Percentiles rank a stretch among this genome's conserved stretches.
Evolutionary conservation across 2,797 vertebrate species (phyloP).

Genomic region (Peromyscus nudipes): DNA sequence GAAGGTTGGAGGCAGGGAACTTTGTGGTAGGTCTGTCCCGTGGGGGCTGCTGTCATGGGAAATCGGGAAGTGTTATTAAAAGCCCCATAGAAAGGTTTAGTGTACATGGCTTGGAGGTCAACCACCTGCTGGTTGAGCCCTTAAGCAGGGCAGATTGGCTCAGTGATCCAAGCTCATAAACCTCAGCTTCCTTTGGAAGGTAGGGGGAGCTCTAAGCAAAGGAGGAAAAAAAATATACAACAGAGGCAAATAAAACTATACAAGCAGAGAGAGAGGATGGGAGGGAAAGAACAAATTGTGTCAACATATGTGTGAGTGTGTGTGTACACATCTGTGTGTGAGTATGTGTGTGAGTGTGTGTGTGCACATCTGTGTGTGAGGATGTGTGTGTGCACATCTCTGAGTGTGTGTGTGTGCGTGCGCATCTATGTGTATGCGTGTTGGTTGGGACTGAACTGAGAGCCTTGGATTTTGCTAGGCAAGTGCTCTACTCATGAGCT

Average conservation of each 20-base stretch:
- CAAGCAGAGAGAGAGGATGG: background rate
- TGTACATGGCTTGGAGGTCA: background rate
- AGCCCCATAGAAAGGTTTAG: background rate
- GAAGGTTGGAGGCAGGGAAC: background rate
- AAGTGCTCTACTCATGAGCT: background rate
- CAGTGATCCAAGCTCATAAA: background rate
- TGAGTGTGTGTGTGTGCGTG: background rate
- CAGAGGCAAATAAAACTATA: background rate
- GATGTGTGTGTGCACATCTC: background rate
- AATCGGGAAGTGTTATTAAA: background rate
- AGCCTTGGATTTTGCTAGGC: background rate
- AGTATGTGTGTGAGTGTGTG: too few species aligned
- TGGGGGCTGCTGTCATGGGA: background rate
- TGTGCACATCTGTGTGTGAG: background rate
- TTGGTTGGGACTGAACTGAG: background rate
- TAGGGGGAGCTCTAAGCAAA: constrained; percentile 59
- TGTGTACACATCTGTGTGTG: too few species aligned
- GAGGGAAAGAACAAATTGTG: background rate
- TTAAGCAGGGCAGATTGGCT: background rate
- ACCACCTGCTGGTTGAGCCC: background rate
- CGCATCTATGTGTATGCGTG: background rate
- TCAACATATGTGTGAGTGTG: too few species aligned
- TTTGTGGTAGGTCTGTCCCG: background rate
- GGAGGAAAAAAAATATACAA: background rate
- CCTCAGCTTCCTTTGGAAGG: constrained; percentile 33